Conservation (phyloP, 2,888 invertebrate genomes). For the Callosobruchus maculatus region DNA sequence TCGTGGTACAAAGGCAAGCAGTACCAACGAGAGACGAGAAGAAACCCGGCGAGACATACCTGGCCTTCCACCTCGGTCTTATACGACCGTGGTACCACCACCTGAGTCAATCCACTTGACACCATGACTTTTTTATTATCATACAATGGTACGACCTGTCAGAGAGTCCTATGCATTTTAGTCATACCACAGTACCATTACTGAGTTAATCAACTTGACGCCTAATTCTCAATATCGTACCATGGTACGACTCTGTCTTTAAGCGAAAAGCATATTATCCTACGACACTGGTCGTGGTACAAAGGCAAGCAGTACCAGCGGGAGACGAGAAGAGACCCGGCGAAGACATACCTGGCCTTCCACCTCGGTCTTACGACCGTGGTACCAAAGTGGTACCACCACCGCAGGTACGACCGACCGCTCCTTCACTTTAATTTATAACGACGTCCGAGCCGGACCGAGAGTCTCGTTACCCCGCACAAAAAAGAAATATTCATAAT, state of each 20-base stretch:
- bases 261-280: not conserved
- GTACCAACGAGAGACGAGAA: too few species aligned
- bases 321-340: slow-evolving; percentile 16
- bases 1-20: too few species aligned
- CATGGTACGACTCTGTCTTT: not conserved
- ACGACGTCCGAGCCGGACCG: slow-evolving; percentile 12
- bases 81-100: too few species aligned
- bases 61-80: too few species aligned
- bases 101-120: too few species aligned
- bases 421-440: slow-evolving; percentile 31
- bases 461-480: slow-evolving; percentile 34
- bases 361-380: slow-evolving; percentile 25
- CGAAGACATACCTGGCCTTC: slow-evolving; percentile 22
- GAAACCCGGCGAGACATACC: too few species aligned
- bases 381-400: not conserved
- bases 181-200: too few species aligned
- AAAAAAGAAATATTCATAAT: slow-evolving; percentile 40
- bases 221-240: not conserved
- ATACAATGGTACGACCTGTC: too few species aligned
- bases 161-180: too few species aligned
- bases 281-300: not conserved
- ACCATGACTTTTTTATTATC: too few species aligned
- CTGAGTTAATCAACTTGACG: too few species aligned
- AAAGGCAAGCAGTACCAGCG: not conserved
- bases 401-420: slow-evolving; percentile 6